Evolutionary conservation across 2,797 vertebrate genomes (phyloP), one percentile per base, ranked within the genome.

Genomic region (Merluccius polli): DNA sequence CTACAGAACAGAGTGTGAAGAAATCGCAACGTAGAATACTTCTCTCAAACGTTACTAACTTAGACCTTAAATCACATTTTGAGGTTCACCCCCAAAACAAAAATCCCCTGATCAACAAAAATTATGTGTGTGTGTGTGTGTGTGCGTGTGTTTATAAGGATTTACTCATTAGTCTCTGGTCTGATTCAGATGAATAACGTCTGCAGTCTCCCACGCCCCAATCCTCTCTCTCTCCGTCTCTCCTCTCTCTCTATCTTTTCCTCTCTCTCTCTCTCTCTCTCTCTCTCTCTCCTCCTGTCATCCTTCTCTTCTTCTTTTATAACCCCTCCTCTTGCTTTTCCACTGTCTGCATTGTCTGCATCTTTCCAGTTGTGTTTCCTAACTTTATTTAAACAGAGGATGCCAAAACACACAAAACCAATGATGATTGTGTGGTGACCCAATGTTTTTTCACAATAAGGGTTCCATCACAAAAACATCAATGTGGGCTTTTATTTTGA

Each of bases 81-180:
- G 44, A 18, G 16, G 44, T 48, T 2, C 12, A 1, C 41, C 12
- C 12, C 41, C 41, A 16, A 44, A 15, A 44, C 21, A 0, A 5
- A 52, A 52, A 52, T 52, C 44, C 3, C 18, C 44, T 9, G 36
- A 38, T 38, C 36, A 9, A 35, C 33, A 35, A 35, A 35, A 35
- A 3, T 3, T n/a, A 8, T 35, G 33, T 35, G 33, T 35, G 33
- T 35, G 33, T 52, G 48, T 52, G 48, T 52, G 48, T n/a, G 18
- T 52, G 16, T 15, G 48, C n/a, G 52, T 63, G 52, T 63, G 52
- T 63, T 63, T 24, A 27, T 24, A 63, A 63, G 52, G 52, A 63
- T 63, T 63, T 63, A 63, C 52, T 70, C 68, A 30, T 70, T 32
- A 70, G 68, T 15, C 29, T 70, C 68, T 30, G 27, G 68, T 70